Conservation (phyloP, 1,140 invertebrate genomes). For the Scaptomyza hsui region DNA sequence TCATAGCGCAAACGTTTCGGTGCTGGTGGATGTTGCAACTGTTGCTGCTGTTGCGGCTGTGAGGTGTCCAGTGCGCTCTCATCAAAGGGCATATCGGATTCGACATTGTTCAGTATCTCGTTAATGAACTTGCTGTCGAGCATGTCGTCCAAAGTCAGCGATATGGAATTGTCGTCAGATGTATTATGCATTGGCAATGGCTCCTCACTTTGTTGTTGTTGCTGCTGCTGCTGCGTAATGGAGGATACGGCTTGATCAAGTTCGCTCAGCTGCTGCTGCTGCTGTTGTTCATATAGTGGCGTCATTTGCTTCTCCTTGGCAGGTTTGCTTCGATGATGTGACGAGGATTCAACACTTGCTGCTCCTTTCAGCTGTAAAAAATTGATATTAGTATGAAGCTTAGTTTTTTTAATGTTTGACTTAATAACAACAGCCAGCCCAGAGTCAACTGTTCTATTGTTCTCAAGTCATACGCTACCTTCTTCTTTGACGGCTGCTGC, state of each 20-base stretch:
- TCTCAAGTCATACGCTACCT: conserved; percentile 32
- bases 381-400: not conserved
- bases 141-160: conserved; percentile 74
- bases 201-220: conserved; percentile 50
- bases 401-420: not conserved
- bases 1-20: conserved; percentile 74
- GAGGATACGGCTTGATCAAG: conserved; percentile 77
- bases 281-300: conserved; percentile 47
- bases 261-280: conserved; percentile 65
- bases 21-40: conserved; percentile 42
- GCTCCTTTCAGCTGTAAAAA: conserved; percentile 52
- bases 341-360: not conserved
- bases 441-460: too few species aligned
- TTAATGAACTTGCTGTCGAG: conserved; percentile 80
- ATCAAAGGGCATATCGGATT: conserved; percentile 67
- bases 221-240: conserved; percentile 49
- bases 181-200: conserved; percentile 68
- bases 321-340: conserved; percentile 67
- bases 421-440: too few species aligned
- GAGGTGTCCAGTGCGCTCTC: conserved; percentile 72
- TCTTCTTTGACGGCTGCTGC: conserved; percentile 65
- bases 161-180: conserved; percentile 78
- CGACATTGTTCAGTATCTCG: conserved; percentile 70
- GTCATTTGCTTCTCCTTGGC: conserved; percentile 52
- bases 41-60: conserved; percentile 50